A percentile compares a stretch with the other conserved stretches of the same genome.
Conservation (phyloP, 2,888 invertebrate species). For the Scrobipalpa atriplicella region DNA sequence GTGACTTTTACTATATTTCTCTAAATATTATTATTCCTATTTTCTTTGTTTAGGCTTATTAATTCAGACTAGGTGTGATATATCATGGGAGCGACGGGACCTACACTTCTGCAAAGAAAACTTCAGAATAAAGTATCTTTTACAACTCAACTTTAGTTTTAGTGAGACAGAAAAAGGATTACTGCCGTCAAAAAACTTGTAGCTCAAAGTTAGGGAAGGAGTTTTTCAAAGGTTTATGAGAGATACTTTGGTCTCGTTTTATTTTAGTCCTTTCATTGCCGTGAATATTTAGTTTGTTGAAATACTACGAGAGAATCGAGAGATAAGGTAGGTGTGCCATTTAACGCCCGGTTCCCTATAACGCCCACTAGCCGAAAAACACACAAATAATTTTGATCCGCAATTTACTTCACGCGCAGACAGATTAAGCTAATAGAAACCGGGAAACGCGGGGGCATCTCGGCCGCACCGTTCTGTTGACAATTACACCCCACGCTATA, state of each 20-base stretch:
- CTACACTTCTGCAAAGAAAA: slow-evolving; percentile 8
- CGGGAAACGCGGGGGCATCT: no score
- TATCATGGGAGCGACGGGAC: background rate
- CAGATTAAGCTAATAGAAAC: background rate
- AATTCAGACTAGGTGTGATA: background rate
- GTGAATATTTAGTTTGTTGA: background rate
- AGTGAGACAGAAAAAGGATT: slow-evolving; percentile 28
- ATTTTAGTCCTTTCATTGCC: slow-evolving; percentile 12
- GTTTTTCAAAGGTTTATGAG: slow-evolving; percentile 24
- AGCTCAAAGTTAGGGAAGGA: slow-evolving; percentile 19
- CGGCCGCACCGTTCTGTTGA: no score
- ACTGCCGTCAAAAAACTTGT: slow-evolving; percentile 30
- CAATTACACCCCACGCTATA: no score
- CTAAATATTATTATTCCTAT: background rate
- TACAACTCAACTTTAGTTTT: slow-evolving; percentile 25
- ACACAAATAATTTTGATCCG: no score
- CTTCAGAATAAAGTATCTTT: slow-evolving; percentile 23
- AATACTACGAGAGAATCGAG: background rate
- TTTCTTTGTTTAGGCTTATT: background rate
- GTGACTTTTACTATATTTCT: no score
- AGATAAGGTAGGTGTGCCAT: background rate
- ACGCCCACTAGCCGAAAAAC: no score
- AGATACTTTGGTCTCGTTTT: slow-evolving; percentile 5
- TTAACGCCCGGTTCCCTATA: no score
- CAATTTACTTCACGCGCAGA: background rate